Percentiles rank a stretch among this genome's conserved stretches.
Evolutionary conservation across 2,113 vertebrate genomes (phyloP).

Genomic region (Tetrax tetrax): DNA sequence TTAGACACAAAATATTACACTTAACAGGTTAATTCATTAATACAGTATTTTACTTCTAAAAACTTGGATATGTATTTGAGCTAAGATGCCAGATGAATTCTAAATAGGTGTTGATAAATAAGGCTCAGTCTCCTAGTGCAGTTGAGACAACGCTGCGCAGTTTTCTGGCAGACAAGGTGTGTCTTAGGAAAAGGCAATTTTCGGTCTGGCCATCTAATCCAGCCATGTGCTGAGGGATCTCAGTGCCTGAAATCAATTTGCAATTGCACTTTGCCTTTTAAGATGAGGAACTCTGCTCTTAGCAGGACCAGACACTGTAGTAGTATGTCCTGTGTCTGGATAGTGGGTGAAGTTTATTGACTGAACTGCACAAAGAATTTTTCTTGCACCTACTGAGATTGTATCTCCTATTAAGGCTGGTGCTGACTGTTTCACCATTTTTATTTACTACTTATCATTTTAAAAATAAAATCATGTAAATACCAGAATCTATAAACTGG

Average conservation of each 20-base stretch:
- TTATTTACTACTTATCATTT: neutral
- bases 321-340: accelerated
- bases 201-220: neutral
- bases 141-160: neutral
- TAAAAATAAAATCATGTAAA: neutral
- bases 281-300: neutral
- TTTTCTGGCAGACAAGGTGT: neutral
- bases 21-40: neutral
- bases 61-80: neutral
- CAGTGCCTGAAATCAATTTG: neutral
- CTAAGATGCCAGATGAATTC: neutral
- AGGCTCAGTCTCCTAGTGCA: neutral
- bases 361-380: neutral
- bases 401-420: neutral
- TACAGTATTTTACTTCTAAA: neutral
- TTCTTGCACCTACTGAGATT: neutral
- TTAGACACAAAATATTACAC: neutral
- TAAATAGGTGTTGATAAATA: neutral
- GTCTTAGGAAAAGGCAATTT: neutral
- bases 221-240: neutral
- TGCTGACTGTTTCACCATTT: neutral
- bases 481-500: neutral
- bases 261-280: neutral
- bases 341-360: neutral
- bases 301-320: neutral